phyloP scores from a whole-genome alignment of 2,113 vertebrate species.

The Ceyx cyanopectus region DNA sequence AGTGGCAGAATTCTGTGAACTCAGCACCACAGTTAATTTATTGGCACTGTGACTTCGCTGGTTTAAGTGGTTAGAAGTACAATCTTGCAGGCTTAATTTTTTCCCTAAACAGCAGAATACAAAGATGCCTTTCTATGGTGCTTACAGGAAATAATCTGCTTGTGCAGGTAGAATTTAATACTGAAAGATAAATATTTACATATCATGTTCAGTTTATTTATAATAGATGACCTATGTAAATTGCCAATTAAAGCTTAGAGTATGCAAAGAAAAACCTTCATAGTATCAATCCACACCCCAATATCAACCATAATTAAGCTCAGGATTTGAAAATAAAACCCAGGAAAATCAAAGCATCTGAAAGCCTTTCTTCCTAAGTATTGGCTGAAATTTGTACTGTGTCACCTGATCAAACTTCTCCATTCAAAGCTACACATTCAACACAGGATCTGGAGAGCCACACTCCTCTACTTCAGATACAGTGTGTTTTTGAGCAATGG shows the following conservation, averaged over 20 bases:
- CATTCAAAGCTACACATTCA: background rate
- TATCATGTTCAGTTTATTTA: background rate
- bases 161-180: background rate
- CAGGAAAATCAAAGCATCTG: background rate
- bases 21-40: slow-evolving; percentile 1
- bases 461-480: background rate
- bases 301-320: background rate
- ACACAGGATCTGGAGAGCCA: background rate
- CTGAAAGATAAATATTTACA: background rate
- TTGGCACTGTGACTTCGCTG: background rate
- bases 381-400: background rate
- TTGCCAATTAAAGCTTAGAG: background rate
- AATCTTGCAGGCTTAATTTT: background rate
- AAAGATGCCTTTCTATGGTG: background rate
- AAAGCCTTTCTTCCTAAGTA: background rate
- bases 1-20: background rate
- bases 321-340: background rate
- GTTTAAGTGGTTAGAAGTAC: background rate
- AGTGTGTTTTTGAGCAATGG: background rate
- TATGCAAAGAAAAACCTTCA: background rate
- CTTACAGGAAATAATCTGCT: background rate
- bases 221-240: background rate
- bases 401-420: background rate
- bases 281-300: background rate
- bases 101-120: background rate